Evolutionary conservation across 2,797 vertebrate species (phyloP), one percentile per base, ranked within the genome.

Genomic region (Phalanger gymnotis): DNA sequence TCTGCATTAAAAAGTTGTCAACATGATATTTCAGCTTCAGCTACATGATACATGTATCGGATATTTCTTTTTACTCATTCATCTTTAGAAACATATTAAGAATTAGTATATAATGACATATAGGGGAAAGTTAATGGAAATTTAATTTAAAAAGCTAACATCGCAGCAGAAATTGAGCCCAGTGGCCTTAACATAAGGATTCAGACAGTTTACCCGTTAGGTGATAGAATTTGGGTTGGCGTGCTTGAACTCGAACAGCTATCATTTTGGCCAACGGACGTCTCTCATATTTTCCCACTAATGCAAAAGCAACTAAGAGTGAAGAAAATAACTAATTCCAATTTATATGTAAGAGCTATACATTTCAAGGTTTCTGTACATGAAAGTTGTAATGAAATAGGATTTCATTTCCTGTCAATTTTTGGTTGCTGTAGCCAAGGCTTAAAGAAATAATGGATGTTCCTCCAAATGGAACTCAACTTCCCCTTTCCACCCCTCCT

Each of bases 111-210:
- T 97, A 97, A 97, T 97, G 96, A 97, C 96, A 98, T 34, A 61
- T 95, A 97, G 96, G 97, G 92, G 51, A 97, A 98, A 97, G 97
- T 97, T 98, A 97, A 98, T 97, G 96, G 97, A 96, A 98, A 97
- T 97, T 96, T 98, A 97, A 98, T 97, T 97, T 96, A 94, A 96
- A 97, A 98, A 96, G 94, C 96, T 93, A 96, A 94, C 61, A 95
- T 94, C 95, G 95, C 95, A 96, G 94, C 92, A 97, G 97, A 96
- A 97, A 96, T 66, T 97, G 93, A 97, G 98, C 96, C 95, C 73
- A 58, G 92, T 91, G 95, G 97, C 96, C 96, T 93, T 93, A 58
- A 94, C 90, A 90, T n/a, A 30, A 53, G 94, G 92, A 97, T 93
- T 93, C 1, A 90, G 92, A 55, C 66, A 95, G 94, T 95, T 97